Conservation (phyloP, 30 jellyfish, hydroid and myxozoan species). For the Catostylus mosaicus region DNA sequence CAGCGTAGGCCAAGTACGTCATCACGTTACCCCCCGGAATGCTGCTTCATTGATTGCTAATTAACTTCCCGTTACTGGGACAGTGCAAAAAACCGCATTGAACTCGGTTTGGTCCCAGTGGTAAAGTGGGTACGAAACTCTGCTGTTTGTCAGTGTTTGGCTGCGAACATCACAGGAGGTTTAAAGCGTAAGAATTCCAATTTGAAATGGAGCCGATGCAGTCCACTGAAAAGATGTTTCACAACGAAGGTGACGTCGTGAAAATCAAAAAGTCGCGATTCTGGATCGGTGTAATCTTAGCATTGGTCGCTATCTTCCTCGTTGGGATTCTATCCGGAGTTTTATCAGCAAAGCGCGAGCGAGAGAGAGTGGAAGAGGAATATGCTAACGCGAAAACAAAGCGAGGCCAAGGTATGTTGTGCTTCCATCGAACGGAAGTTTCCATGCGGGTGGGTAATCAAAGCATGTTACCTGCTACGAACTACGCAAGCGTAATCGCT, state of each 20-base stretch:
- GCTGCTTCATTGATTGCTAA: not conserved
- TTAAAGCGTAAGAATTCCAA: not conserved
- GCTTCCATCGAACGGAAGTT: too few species aligned
- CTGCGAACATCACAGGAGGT: not conserved
- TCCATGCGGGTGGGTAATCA: too few species aligned
- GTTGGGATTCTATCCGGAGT: slow-evolving; percentile 77
- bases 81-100: not conserved
- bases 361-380: slow-evolving; percentile 61
- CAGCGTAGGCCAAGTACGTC: not conserved
- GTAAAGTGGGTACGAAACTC: not conserved
- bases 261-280: slow-evolving; percentile 54
- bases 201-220: slow-evolving; percentile 26
- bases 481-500: not conserved
- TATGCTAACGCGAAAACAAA: slow-evolving; percentile 27
- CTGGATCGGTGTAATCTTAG: slow-evolving; percentile 35
- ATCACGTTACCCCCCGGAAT: not conserved
- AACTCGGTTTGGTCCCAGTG: not conserved
- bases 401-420: slow-evolving; percentile 22
- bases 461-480: not conserved
- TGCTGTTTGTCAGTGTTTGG: too few species aligned
- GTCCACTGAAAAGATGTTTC: slow-evolving; percentile 24
- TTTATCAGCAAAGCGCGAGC: slow-evolving; percentile 76
- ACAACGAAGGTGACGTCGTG: not conserved
- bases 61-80: not conserved
- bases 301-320: slow-evolving; percentile 46